Percentiles rank a stretch among this genome's conserved stretches.
Conservation (phyloP, 2,797 vertebrate genomes). For the Antrozous pallidus region DNA sequence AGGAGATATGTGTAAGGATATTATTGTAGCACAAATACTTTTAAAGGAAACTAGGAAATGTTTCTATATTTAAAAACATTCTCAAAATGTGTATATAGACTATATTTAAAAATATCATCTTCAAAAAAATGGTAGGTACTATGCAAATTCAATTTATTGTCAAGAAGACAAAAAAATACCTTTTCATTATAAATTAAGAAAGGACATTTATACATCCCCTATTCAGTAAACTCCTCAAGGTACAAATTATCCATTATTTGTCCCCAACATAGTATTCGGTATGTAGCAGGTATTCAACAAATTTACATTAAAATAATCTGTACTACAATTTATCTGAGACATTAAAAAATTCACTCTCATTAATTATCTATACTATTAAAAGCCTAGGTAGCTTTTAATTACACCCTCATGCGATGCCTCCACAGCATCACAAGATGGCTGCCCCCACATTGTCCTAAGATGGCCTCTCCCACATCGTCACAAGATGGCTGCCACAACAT, state of each 20-base stretch:
- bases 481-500: too few relatives aligned
- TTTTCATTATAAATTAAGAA: slow-evolving; percentile 21
- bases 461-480: too few relatives aligned
- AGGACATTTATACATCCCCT: neutral
- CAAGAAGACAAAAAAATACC: neutral
- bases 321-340: neutral
- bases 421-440: too few relatives aligned
- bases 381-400: too few relatives aligned
- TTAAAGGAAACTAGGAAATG: neutral
- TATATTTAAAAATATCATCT: neutral
- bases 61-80: neutral
- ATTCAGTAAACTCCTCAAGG: neutral
- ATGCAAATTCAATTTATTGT: neutral
- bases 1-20: neutral
- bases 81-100: neutral
- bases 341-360: neutral
- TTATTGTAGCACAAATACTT: neutral
- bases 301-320: neutral
- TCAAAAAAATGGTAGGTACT: neutral
- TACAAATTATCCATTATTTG: neutral
- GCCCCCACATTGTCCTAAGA: too few relatives aligned
- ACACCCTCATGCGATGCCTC: too few relatives aligned
- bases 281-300: neutral
- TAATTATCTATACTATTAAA: neutral
- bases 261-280: neutral